Conservation (phyloP, 2,797 vertebrate genomes). For the Chloroceryle inda region DNA sequence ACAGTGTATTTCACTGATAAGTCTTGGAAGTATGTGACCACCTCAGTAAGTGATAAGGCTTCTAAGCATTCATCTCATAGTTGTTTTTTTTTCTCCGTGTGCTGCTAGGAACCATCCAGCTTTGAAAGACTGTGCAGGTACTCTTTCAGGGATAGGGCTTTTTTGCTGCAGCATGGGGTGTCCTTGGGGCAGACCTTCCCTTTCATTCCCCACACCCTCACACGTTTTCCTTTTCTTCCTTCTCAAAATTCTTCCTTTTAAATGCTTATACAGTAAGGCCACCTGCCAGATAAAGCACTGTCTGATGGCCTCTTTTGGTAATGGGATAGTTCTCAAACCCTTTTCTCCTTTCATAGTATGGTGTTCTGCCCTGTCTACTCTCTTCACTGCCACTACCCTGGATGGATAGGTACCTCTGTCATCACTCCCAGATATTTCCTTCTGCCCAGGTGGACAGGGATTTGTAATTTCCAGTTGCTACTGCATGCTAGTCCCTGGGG, state of each 20-base stretch:
- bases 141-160: not conserved
- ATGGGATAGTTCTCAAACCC: not conserved
- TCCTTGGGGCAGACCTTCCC: not conserved
- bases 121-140: not conserved
- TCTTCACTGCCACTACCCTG: not conserved
- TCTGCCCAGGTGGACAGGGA: not conserved
- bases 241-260: not conserved
- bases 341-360: not conserved
- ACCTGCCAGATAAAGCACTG: not conserved
- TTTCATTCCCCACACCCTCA: rapidly evolving
- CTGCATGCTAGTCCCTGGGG: not conserved
- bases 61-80: not conserved
- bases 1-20: not conserved
- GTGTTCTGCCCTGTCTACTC: not conserved
- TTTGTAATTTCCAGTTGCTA: not conserved
- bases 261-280: not conserved
- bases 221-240: not conserved
- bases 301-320: not conserved
- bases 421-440: not conserved
- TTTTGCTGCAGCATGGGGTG: rapidly evolving
- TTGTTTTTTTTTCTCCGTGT: not conserved
- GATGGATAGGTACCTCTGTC: not conserved
- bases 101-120: not conserved
- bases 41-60: not conserved
- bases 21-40: not conserved